Conservation (phyloP, 2,797 vertebrate genomes). For the Capromys pilorides region DNA sequence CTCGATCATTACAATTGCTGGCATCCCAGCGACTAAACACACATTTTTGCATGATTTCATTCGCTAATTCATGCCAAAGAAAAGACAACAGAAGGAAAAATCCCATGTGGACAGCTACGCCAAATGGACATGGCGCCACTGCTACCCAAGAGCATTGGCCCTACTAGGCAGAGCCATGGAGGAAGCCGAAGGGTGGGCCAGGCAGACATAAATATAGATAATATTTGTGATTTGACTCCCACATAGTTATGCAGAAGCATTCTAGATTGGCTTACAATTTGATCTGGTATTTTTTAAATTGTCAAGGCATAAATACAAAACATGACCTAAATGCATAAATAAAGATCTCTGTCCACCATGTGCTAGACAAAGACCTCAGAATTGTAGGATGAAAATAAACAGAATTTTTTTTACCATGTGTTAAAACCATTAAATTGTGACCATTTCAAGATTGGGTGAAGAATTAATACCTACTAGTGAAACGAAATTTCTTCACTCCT, state of each 20-base stretch:
- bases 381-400: slow-evolving; percentile 69
- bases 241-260: slow-evolving; percentile 71
- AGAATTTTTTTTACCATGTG: slow-evolving; percentile 72
- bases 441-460: slow-evolving; percentile 64
- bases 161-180: not conserved
- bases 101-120: slow-evolving; percentile 51
- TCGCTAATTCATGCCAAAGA: slow-evolving; percentile 60
- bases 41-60: slow-evolving; percentile 73
- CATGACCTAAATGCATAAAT: slow-evolving; percentile 72
- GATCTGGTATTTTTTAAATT: slow-evolving; percentile 70
- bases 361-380: slow-evolving; percentile 62
- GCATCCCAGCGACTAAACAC: slow-evolving; percentile 33
- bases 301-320: slow-evolving; percentile 73
- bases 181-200: slow-evolving; percentile 58
- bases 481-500: slow-evolving; percentile 39
- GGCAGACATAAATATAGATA: slow-evolving; percentile 74
- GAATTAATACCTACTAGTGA: slow-evolving; percentile 33
- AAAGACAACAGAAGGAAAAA: slow-evolving; percentile 64
- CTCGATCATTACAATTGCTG: not conserved
- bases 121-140: slow-evolving; percentile 72
- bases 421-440: slow-evolving; percentile 61
- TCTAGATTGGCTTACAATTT: slow-evolving; percentile 61
- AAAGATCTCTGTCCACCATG: slow-evolving; percentile 71
- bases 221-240: slow-evolving; percentile 76
- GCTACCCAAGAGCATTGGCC: slow-evolving; percentile 49